Base-by-base conservation (phyloP, 2,888 invertebrate genomes). In the Opisthograptis luteolata region DNA sequence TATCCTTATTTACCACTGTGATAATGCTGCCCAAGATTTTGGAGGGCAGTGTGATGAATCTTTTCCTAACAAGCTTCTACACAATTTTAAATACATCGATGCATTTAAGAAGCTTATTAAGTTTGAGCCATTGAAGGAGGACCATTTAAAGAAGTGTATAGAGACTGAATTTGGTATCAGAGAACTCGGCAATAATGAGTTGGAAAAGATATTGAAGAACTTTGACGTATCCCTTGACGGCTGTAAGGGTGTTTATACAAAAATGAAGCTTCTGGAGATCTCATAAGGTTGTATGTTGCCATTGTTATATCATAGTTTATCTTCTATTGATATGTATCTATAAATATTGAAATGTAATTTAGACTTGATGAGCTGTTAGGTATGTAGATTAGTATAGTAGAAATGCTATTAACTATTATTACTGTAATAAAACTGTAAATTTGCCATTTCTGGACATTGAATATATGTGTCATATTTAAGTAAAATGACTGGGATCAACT, bases 231-330 rank as follows among this genome's bases (percentile, higher is more conserved):
- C 73, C 1, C 43, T 70, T 30, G 86, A 90, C 73, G 90, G 91
- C 15, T 91, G 91, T 65, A 91, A 91, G 81, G 81, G 87, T 58
- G 89, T 91, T 19, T 70, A 87, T 55, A 77, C 73, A 43, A 91
- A 87, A 73, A 79, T 89, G 44, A 86, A 84, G 53, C 73, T 81
- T 57, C 62, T 86, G 59, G 58, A 48, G 9, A 55, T 54, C 24
- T 66, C 46, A 40, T 61, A 62, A 57, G 54, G 28, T 46, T 31
- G 30, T 46, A 41, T 31, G 35, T 36, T 13, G 6, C 3, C 8
- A 28, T 45, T 30, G 25, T 31, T 42, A 37, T 15, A 9, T 25
- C 1, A 25, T 9, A 25, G 9, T 8, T 10, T 25, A 25, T 32
- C 9, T 22, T 41, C 6, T 22, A 24, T 39, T 19, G 25, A 27